These are phyloP conservation scores for Euphysa ruthae DNA, from an alignment of 30 jellyfish, hydroid and myxozoan species.

Conservation along the genomic window DNA sequence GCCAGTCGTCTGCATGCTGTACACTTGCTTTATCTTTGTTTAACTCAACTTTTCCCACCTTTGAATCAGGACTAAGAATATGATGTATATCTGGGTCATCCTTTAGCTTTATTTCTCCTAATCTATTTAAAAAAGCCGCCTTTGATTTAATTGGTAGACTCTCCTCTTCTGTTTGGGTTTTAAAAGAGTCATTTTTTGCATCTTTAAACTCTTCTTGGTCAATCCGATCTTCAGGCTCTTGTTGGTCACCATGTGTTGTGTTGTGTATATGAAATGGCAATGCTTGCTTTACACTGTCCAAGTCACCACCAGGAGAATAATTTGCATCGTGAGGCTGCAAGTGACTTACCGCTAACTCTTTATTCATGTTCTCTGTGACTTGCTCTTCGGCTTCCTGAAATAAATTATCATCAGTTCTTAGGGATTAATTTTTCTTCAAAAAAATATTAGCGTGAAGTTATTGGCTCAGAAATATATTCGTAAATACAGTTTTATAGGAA, in stretches of 20 bases:
- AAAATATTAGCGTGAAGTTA: too few species aligned
- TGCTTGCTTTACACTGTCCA: not conserved
- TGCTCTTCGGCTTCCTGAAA: conserved; percentile 29
- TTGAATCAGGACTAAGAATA: too few species aligned
- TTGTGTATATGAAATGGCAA: too few species aligned
- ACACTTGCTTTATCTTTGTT: not conserved
- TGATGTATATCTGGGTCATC: too few species aligned
- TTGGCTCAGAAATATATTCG: too few species aligned
- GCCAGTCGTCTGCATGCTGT: too few species aligned
- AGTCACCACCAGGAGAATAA: not conserved
- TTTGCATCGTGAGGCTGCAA: not conserved
- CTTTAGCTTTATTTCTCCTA: too few species aligned
- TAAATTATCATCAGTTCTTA: too few species aligned
- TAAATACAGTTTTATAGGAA: too few species aligned
- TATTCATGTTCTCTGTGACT: not conserved
- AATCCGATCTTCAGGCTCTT: not conserved
- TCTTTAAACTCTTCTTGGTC: not conserved
- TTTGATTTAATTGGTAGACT: not conserved
- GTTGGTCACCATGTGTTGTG: not conserved
- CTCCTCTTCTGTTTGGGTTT: not conserved
- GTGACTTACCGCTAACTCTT: not conserved
- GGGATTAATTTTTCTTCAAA: too few species aligned
- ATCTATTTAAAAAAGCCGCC: not conserved
- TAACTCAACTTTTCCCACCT: too few species aligned
- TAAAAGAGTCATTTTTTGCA: not conserved